Evolutionary conservation across 2,113 vertebrate genomes (phyloP), one percentile per base, ranked within the genome.

Genomic region (Burhinus oedicnemus): DNA sequence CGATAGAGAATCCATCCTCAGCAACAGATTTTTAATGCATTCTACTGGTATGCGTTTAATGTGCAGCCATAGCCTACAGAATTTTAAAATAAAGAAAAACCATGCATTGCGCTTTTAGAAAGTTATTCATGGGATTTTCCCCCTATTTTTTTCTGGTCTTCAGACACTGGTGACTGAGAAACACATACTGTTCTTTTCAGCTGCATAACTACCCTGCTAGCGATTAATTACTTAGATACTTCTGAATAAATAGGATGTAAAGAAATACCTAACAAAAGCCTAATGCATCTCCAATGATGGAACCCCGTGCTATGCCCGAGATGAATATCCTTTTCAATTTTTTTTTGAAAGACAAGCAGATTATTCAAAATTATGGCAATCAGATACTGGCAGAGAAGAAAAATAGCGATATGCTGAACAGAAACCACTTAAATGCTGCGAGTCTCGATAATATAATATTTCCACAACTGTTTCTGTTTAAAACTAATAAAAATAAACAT

Each of bases 401-500:
- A 97, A 98, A 97, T 91, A 96, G 91, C 1, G 68, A 95, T 86
- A 93, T 16, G 87, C 96, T 90, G 89, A 97, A 95, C 94, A 97
- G 97, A 98, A 97, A 97, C 96, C 97, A 97, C 97, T 97, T 98
- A 98, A 98, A 98, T 93, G 92, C 96, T 92, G 88, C 18, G 3
- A 90, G 87, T 93, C 97, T 97, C 7, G 86, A 97, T 98, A 98
- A 98, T 95, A 97, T 92, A 97, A 97, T 98, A 98, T 98, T 98
- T 97, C 95, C 98, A 98, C 98, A 98, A 98, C 98, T 98, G 98
- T 98, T 98, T 98, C 98, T 98, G 97, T 97, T 98, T 98, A 98
- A 98, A 98, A 97, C 97, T 98, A 98, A 98, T 98, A 98, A 98
- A 98, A 98, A 98, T 98, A 98, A 98, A 98, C 98, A 98, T 95